Conservation (phyloP, 2,797 vertebrate genomes). For the Uromys caudimaculatus region DNA sequence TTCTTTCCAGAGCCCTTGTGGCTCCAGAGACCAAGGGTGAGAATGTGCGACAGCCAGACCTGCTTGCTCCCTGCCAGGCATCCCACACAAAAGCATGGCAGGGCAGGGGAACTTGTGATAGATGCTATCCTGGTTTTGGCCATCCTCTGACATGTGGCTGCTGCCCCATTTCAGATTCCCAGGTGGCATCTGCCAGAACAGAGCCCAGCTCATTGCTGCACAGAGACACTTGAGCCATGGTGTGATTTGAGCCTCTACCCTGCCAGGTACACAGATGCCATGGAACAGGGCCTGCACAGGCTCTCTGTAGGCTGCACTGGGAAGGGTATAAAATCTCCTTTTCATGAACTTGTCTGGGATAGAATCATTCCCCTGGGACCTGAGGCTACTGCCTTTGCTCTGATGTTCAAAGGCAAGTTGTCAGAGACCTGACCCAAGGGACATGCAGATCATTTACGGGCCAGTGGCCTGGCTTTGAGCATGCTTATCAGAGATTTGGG, state of each 20-base stretch:
- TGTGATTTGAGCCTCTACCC: too few relatives aligned
- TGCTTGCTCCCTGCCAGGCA: neutral
- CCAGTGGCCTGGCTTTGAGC: neutral
- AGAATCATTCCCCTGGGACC: neutral
- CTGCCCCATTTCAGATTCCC: neutral
- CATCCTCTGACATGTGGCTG: neutral
- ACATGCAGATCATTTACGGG: neutral
- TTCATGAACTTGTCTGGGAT: neutral
- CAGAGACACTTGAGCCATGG: neutral
- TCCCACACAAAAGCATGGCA: neutral
- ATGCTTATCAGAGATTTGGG: neutral
- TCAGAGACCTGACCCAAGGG: constrained; percentile 7
- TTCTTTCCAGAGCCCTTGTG: neutral
- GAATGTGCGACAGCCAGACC: neutral
- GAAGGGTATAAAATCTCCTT: neutral
- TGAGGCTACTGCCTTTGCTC: neutral
- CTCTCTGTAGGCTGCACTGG: neutral
- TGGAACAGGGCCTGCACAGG: neutral
- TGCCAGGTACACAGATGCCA: accelerated
- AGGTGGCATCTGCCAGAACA: neutral
- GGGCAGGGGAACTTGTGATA: neutral
- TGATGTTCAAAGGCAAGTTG: neutral
- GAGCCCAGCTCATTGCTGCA: accelerated
- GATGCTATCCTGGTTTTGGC: neutral
- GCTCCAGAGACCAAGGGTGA: neutral